These are phyloP conservation scores for Lepus europaeus DNA, from an alignment of 2,113 vertebrate species.

Conservation along the genomic window DNA sequence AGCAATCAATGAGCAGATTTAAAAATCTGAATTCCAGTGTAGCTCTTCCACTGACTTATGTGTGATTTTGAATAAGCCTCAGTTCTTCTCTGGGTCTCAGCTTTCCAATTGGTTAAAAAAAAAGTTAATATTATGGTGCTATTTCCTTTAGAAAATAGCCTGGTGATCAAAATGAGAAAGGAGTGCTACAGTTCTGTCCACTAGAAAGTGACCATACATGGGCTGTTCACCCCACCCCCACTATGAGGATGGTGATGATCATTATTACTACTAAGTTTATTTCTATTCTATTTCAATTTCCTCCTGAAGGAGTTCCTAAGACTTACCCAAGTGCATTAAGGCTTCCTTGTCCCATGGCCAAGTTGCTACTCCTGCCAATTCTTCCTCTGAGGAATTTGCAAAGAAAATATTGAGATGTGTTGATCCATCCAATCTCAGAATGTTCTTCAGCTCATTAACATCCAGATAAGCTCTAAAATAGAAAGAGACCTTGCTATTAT, in stretches of 20 bases:
- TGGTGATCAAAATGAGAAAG: not conserved
- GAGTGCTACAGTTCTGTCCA: not conserved
- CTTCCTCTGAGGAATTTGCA: constrained; percentile 98
- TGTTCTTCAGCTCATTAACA: constrained; percentile 97
- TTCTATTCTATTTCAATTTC: not conserved
- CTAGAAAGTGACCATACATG: not conserved
- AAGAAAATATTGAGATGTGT: constrained; percentile 99
- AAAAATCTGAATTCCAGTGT: not conserved
- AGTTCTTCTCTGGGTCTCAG: not conserved
- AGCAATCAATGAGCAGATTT: not conserved
- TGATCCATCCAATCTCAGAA: constrained; percentile 95
- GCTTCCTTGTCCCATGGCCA: constrained; percentile 99
- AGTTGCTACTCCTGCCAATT: constrained; percentile 97
- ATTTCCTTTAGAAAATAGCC: not conserved
- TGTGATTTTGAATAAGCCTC: not conserved
- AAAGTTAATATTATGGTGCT: not conserved
- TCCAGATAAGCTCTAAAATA: constrained; percentile 96
- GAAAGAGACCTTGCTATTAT: constrained; percentile 74
- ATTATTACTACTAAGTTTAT: not conserved
- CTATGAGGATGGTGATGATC: not conserved
- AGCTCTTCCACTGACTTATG: not conserved
- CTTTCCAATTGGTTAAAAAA: not conserved
- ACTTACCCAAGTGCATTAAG: constrained; percentile 96
- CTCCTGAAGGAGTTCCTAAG: constrained; percentile 65
- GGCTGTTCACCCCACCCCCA: not conserved